Base-by-base conservation (phyloP, 2,888 invertebrate genomes). In the Plusia festucae region DNA sequence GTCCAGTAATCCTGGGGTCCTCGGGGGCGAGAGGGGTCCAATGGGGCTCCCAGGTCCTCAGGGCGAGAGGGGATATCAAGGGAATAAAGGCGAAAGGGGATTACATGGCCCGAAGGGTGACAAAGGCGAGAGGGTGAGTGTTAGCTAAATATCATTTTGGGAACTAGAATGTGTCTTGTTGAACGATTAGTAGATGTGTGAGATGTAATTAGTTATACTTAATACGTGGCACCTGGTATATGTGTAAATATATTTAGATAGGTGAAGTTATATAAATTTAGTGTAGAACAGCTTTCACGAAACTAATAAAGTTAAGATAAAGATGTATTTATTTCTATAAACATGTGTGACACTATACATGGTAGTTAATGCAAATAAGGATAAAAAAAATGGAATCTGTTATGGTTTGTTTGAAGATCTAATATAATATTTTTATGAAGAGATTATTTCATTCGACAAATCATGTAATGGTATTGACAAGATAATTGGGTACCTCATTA, bases 71-170 rank as follows among this genome's bases (percentile, higher is more conserved):
- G 97, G 97, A 49, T 95, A 96, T 79, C 91, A 92, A 62, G 96
- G 96, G 54, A 93, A 92, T 81, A 96, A 96, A 85, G 97, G 97
- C 56, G 96, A 96, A 78, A 93, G 96, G 68, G 96, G 96, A 85
- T 95, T 96, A 91, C 92, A 95, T 59, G 96, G 96, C 67, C 90
- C 95, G 70, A 96, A 96, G 89, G 97, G 97, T 74, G 95, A 96
- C 80, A 97, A 97, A 93, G 97, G 98, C 74, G 97, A 97, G 83
- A 96, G 97, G 92, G 98, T 96, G 88, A 95, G 96, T 94, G 84
- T 79, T 82, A 68, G 69, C 74, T 73, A 77, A 83, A 83, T 81
- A 83, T 82, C 72, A 78, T 82, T 79, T 59, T 53, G 65, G 60
- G 51, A 44, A 62, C 46, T 63, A 56, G 20, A 46, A 55, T 22